These are phyloP conservation scores for Dendrocincla tyrannina DNA, from an alignment of 2,797 vertebrate genomes.

Conservation along the genomic window DNA sequence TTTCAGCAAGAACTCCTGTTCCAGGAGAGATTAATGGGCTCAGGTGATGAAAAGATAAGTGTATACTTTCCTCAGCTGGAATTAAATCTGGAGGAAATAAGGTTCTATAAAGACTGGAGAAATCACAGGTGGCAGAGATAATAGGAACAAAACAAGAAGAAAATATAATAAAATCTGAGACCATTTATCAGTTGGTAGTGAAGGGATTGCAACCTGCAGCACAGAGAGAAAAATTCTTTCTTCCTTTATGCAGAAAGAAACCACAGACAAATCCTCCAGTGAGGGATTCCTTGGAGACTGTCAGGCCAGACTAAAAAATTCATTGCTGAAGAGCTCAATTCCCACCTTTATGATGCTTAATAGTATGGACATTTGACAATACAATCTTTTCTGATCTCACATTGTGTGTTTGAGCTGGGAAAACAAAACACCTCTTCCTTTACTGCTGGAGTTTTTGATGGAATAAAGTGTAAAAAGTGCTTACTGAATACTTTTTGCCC, in stretches of 20 bases:
- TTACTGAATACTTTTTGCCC: background rate
- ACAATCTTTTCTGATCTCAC: background rate
- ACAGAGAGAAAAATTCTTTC: background rate
- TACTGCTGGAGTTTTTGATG: background rate
- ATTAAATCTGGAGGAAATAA: constrained; percentile 35
- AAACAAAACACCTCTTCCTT: background rate
- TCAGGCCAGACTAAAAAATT: background rate
- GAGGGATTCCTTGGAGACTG: background rate
- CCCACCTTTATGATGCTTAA: background rate
- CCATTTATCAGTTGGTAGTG: constrained; percentile 2
- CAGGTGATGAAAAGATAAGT: background rate
- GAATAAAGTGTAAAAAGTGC: background rate
- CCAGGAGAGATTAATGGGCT: background rate
- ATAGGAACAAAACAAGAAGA: constrained; percentile 24
- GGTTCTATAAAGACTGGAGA: background rate
- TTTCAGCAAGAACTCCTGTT: background rate
- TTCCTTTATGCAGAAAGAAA: background rate
- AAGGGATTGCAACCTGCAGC: background rate
- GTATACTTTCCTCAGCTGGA: background rate
- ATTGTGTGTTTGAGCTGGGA: background rate
- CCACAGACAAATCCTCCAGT: background rate
- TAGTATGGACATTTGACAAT: background rate
- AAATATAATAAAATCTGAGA: constrained; percentile 18
- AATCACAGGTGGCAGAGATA: constrained; percentile 10
- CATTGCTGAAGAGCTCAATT: background rate